Evolutionary conservation across 2,113 vertebrate genomes (phyloP), one percentile per base, ranked within the genome.

Genomic region (Limanda limanda): DNA sequence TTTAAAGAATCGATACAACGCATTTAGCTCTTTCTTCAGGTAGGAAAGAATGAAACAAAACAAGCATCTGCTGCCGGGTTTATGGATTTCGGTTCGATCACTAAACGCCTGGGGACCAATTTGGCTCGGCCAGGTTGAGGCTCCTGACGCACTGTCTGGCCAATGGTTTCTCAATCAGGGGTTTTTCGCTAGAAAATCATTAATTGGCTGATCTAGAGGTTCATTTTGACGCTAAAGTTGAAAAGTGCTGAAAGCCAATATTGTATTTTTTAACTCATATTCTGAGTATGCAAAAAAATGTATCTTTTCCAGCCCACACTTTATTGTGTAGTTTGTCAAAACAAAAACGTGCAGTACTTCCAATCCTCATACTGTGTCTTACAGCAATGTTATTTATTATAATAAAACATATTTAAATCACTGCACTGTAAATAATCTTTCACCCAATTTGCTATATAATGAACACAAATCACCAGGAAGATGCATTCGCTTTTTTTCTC

Each of bases 71-170:
- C 15, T 66, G 73, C 71, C 35, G 35, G 35, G 37, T 57, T 58
- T 56, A 90, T 90, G 5, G 82, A 90, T 89, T 66, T 9, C 8
- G 35, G 27, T 58, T 71, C 23, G 74, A 78, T 85, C 71, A 51
- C 56, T 5, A n/a, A n/a, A 58, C 23, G 54, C 74, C 79, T 35
- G 57, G 71, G 74, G 73, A 71, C 68, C 72, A 69, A 81, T 86
- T 88, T 71, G 75, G 47, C 35, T 71, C 2, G 3, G n/a, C 40
- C 25, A 72, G 60, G 60, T 74, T 52, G 13, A 13, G 51, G 27
- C 68, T 14, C 52, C 54, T 17, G 62, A 64, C 42, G 1, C 3
- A 2, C 58, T 25, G 1, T 58, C 59, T 70, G 31, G 13, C 5
- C 63, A 18, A 31, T 21, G 5, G 10, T 31, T 60, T 70, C 58